These are phyloP conservation scores for Alexandromys fortis DNA, from an alignment of 2,113 vertebrate genomes.

Conservation along the genomic window DNA sequence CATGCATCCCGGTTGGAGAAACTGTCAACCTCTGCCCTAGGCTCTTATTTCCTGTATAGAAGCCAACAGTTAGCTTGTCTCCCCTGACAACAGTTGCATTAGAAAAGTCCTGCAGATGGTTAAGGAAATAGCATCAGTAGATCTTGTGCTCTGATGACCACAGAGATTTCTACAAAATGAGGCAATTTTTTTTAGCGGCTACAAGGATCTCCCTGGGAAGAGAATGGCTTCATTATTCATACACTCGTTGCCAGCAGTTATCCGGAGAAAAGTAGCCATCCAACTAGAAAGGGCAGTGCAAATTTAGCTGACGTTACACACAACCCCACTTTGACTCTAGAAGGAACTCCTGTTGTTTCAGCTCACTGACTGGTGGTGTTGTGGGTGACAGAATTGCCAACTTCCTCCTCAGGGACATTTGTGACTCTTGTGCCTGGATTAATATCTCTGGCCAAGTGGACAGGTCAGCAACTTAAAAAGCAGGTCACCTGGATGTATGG, in stretches of 20 bases:
- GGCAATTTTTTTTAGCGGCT: not conserved
- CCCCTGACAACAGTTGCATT: not conserved
- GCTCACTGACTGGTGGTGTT: not conserved
- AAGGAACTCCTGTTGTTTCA: not conserved
- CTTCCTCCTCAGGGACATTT: not conserved
- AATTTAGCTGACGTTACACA: not conserved
- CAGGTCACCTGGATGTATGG: too few relatives aligned
- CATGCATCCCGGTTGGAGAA: not conserved
- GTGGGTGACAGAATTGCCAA: not conserved
- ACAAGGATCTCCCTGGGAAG: not conserved
- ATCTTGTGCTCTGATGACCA: not conserved
- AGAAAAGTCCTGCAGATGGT: not conserved
- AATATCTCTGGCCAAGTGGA: not conserved
- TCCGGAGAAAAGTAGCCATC: not conserved
- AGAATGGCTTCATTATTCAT: not conserved
- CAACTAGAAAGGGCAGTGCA: not conserved
- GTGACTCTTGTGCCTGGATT: not conserved
- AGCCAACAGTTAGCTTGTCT: conserved; percentile 27
- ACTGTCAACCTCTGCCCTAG: not conserved
- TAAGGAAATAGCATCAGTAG: not conserved
- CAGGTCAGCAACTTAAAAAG: not conserved
- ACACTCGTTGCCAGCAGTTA: not conserved
- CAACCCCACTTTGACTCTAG: not conserved
- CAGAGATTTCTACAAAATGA: not conserved
- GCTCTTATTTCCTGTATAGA: conserved; percentile 24